Base-by-base conservation (phyloP, 2,797 vertebrate genomes). In the Malacoraja senta region DNA sequence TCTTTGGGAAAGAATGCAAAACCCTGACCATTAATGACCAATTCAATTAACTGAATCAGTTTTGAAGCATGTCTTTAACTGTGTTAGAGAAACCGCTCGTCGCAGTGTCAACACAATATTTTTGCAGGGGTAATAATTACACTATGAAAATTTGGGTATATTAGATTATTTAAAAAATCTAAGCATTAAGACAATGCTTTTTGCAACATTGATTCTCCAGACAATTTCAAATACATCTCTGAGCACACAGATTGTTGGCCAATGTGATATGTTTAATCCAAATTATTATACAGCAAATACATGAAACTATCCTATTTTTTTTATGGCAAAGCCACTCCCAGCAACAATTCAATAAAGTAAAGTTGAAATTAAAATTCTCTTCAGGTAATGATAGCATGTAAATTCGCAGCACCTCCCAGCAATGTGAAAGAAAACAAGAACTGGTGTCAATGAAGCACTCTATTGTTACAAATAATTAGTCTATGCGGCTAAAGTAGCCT, bases 1-100 rank as follows among this genome's bases (percentile, higher is more conserved):
- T 92, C 71, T 92, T 91, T 76, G n/a, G 71, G 71, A 71, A 92
- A 92, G 90, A 92, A 38, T 92, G 72, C 90, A 92, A 58, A 76
- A 92, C 74, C 71, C 90, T 92, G 84, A 88, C 84, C 38, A n/a
- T 53, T 91, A 74, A 74, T 91, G 90, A 74, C 68, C 90, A 76
- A 76, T 92, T 76, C 90, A 92, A 76, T 92, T 92, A 92, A 58
- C 71, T 74, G 71, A 92, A 92, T 74, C 32, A 26, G 90, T 58
- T 63, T 92, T 92, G 71, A 92, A 92, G n/a, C 71, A 53, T n/a
- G 24, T 3, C 26, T 92, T 92, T 92, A 26, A 44, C 15, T 88
- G 61, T n/a, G 12, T 35, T 86, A 84, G 58, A 84, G 15, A 88
- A 65, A 9, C 61, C 35, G n/a, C n/a, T 32, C 84, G 32, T n/a